Base-by-base conservation (phyloP, 2,888 invertebrate species). In the Cinara cedri region DNA sequence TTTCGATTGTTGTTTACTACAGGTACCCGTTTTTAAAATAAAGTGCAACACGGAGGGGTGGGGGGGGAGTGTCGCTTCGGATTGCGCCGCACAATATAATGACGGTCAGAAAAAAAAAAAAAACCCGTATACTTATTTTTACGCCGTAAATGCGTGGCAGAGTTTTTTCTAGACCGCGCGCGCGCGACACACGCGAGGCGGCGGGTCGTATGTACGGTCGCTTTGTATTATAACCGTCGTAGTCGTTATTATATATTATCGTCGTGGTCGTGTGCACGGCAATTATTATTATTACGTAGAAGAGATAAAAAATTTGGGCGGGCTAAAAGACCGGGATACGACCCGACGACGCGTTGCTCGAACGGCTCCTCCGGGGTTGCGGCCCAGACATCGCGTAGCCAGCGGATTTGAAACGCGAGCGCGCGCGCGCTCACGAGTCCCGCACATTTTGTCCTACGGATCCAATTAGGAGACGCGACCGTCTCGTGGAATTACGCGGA, bases 401-500 rank as follows among this genome's bases (percentile, higher is more conserved):
- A 60, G 57, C 57, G 57, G 57, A 60, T 60, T 24, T 1, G 1
- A 24, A 55, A n/a, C n/a, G n/a, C n/a, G n/a, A n/a, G 10, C 54
- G 54, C n/a, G 54, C 34, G 34, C 3, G 3, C 34, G n/a, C 54
- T n/a, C n/a, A 19, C 54, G n/a, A 55, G 46, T 16, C 49, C 49
- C 16, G 49, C 16, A 4, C 16, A 42, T 11, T 16, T 44, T 44
- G 57, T 71, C 55, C 57, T 57, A 21, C 19, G 44, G 57, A 57
- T 57, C 71, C 71, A 57, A 71, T 71, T 71, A 71, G 71, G 57
- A 57, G 57, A 71, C 57, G 42, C 70, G 42, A 70, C 54, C 54
- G 54, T 54, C 51, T 51, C 49, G 66, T 49, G 2, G 21, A 46
- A 34, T 34, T 21, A 19, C 13, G 21, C 13, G 24, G 21, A 24